Conservation (phyloP, 2,797 vertebrate species). For the Sciurus vulgaris region DNA sequence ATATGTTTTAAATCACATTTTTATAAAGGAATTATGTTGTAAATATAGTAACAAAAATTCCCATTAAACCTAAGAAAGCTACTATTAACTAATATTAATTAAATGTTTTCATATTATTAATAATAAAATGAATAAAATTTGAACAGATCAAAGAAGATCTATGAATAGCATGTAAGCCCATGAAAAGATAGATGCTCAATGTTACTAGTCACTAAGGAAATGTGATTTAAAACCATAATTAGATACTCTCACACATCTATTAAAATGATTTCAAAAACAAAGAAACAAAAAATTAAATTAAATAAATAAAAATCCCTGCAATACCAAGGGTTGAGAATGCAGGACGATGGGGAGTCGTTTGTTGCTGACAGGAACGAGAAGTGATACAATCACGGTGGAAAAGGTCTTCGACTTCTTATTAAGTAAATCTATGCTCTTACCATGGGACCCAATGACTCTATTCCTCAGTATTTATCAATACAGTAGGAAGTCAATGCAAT, state of each 20-base stretch:
- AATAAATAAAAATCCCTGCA: too few species aligned
- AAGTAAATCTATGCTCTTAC: too few species aligned
- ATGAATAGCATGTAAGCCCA: background rate
- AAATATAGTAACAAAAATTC: background rate
- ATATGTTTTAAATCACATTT: background rate
- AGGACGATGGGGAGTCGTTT: background rate
- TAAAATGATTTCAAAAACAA: background rate
- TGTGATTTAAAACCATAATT: background rate
- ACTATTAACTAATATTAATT: background rate
- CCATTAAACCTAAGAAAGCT: background rate
- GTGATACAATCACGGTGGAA: background rate
- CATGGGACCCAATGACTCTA: too few species aligned
- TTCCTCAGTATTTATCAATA: too few species aligned
- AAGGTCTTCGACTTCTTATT: background rate
- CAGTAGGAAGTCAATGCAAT: background rate
- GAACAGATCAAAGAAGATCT: background rate
- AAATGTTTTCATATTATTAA: too few species aligned
- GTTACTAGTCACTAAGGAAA: background rate
- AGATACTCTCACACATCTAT: background rate
- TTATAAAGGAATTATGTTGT: background rate
- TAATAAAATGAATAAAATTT: background rate
- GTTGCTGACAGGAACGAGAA: background rate
- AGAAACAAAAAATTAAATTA: too few species aligned
- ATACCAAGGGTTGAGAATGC: background rate
- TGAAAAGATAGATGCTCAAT: background rate